phyloP scores from a whole-genome alignment of 2,113 vertebrate species.

The Lepidothrix coronata region DNA sequence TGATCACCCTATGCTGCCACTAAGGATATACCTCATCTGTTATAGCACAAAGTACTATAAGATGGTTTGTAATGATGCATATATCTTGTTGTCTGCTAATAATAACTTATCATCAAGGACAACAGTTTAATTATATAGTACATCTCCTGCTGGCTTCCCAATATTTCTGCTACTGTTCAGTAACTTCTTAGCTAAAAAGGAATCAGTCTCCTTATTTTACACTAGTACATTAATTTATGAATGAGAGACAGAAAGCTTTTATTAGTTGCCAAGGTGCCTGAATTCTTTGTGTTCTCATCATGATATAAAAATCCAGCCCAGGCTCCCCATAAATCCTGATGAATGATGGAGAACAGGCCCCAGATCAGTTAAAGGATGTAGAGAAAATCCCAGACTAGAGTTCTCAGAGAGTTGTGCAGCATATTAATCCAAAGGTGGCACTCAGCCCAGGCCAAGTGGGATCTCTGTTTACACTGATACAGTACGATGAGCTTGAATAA shows the following conservation, averaged over 20 bases:
- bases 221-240: not conserved
- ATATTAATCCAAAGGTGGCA: not conserved
- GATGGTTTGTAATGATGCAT: not conserved
- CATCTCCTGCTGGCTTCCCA: slow-evolving; percentile 1
- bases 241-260: not conserved
- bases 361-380: not conserved
- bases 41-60: not conserved
- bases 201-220: not conserved
- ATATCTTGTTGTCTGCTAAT: slow-evolving; percentile 49
- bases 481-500: not conserved
- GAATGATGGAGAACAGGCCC: not conserved
- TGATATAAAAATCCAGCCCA: not conserved
- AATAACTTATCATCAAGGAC: slow-evolving; percentile 20
- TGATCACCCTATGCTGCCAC: not conserved
- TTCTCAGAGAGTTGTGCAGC: not conserved
- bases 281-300: not conserved
- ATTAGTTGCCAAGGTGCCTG: not conserved
- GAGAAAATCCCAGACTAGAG: not conserved
- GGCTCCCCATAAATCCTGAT: not conserved
- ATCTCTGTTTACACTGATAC: not conserved
- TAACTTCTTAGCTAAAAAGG: not conserved
- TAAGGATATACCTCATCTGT: not conserved
- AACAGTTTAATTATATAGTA: slow-evolving; percentile 48
- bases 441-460: not conserved
- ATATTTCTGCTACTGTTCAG: not conserved